Conservation (phyloP, 2,797 vertebrate species). For the Nyctibius grandis region DNA sequence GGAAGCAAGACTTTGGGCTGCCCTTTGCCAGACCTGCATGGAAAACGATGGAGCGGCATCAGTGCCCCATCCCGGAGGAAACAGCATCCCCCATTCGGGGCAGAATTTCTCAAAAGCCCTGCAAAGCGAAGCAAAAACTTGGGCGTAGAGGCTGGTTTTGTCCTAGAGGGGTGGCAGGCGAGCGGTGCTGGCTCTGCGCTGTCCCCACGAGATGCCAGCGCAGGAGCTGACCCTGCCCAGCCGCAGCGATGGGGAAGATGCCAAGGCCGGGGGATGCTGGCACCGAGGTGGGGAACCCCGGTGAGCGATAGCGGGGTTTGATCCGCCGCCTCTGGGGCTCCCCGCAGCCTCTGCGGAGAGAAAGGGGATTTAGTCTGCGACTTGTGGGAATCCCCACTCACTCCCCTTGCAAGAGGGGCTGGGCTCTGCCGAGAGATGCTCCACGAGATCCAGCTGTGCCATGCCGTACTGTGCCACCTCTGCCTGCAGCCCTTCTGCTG, state of each 20-base stretch:
- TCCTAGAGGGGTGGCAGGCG: background rate
- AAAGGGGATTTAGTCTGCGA: background rate
- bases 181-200: background rate
- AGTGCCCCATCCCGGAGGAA: background rate
- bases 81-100: background rate
- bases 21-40: background rate
- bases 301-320: background rate
- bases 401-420: background rate
- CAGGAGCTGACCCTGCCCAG: background rate
- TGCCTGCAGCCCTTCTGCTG: background rate
- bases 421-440: background rate
- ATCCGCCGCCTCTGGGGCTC: background rate
- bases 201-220: background rate
- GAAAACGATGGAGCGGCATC: background rate
- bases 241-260: background rate
- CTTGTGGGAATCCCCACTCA: background rate
- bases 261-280: background rate
- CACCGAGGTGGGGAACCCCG: rapidly evolving
- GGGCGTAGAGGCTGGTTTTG: background rate
- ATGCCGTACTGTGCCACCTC: background rate
- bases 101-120: background rate
- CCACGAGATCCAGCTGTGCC: rapidly evolving
- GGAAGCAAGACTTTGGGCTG: background rate
- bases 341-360: background rate
- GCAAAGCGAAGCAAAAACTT: background rate